A percentile compares a stretch with the other conserved stretches of the same genome.
phyloP scores from a whole-genome alignment of 2,888 invertebrate genomes.

The Cryptocephalus moraei region DNA sequence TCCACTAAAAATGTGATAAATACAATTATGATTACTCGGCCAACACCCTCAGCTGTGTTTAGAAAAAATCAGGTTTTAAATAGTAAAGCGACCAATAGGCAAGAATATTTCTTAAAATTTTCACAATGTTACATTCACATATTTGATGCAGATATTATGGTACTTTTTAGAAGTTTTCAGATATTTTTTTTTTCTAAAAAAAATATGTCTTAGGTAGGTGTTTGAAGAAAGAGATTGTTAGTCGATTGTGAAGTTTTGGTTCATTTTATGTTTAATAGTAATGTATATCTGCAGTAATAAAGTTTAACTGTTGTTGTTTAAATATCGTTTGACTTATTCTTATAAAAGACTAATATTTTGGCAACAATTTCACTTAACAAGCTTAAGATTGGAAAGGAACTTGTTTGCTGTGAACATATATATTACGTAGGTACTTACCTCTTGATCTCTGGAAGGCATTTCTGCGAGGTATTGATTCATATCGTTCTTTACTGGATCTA shows the following conservation, averaged over 20 bases:
- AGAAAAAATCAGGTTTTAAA: neutral
- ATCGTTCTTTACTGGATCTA: constrained; percentile 57
- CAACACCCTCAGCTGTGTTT: neutral
- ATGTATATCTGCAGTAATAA: too few relatives aligned
- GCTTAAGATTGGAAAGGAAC: neutral
- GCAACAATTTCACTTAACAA: neutral
- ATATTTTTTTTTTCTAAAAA: neutral
- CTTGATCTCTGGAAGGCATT: constrained; percentile 62
- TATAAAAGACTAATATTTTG: neutral
- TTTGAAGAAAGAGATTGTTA: too few relatives aligned
- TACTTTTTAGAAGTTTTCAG: too few relatives aligned
- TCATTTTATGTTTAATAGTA: too few relatives aligned
- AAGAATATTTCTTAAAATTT: too few relatives aligned
- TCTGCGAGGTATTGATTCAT: constrained; percentile 52
- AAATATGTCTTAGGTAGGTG: neutral
- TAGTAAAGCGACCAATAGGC: too few relatives aligned
- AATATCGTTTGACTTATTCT: neutral
- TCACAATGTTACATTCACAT: too few relatives aligned
- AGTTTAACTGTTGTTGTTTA: neutral
- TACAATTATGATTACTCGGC: neutral
- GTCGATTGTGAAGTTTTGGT: too few relatives aligned
- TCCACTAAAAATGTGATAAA: constrained; percentile 45
- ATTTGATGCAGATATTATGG: too few relatives aligned
- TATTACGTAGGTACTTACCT: constrained; percentile 32
- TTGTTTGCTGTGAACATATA: too few relatives aligned